Conservation (phyloP, 2,888 invertebrate species). For the Epinotia nisella region DNA sequence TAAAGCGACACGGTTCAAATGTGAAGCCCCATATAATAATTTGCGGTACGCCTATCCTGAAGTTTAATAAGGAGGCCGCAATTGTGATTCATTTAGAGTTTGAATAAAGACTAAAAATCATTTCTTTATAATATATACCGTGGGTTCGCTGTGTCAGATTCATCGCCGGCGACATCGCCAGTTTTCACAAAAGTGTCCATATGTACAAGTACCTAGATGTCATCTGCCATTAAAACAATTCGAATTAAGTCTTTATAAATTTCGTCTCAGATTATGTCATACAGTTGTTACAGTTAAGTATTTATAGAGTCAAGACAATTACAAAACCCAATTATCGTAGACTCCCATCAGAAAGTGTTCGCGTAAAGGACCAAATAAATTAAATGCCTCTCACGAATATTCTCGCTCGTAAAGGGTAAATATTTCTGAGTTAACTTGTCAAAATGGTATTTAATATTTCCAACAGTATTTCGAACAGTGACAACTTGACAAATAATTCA, state of each 20-base stretch:
- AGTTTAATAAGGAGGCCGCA: too few relatives aligned
- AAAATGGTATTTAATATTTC: slow-evolving; percentile 44
- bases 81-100: too few relatives aligned
- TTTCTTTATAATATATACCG: too few relatives aligned
- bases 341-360: slow-evolving; percentile 38
- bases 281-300: slow-evolving; percentile 17
- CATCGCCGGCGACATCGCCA: too few relatives aligned
- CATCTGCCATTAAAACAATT: too few relatives aligned
- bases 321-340: slow-evolving; percentile 33
- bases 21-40: too few relatives aligned
- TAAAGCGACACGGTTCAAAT: too few relatives aligned
- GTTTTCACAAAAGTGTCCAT: too few relatives aligned
- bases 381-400: slow-evolving; percentile 47
- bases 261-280: slow-evolving; percentile 10
- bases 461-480: slow-evolving; percentile 26
- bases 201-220: too few relatives aligned
- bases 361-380: slow-evolving; percentile 46
- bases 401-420: slow-evolving; percentile 45
- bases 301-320: slow-evolving; percentile 36
- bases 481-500: neutral
- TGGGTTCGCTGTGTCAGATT: too few relatives aligned
- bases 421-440: slow-evolving; percentile 49
- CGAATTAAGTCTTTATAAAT: neutral
- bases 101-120: too few relatives aligned
- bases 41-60: too few relatives aligned